Evolutionary conservation across 2,113 vertebrate genomes (phyloP), one percentile per base, ranked within the genome.

Genomic region (Rhinopomastus cyanomelas): DNA sequence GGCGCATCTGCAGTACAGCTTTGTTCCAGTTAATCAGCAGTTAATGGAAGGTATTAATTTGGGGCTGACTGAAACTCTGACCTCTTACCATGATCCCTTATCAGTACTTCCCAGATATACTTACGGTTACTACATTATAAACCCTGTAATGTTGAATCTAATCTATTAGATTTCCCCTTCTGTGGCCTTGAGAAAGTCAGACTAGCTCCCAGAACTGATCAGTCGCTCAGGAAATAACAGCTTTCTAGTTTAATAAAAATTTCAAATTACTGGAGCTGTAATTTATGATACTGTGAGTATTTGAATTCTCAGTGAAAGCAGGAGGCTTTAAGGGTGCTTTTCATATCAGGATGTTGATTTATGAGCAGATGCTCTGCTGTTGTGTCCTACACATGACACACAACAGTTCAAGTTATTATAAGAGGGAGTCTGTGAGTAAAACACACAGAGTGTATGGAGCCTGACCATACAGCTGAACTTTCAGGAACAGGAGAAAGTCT

Each of bases 221-320:
- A 3, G 11, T 51, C 34, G 39, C 39, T 71, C 2, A 1, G 57
- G 56, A 88, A 73, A 85, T n/a, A 85, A 20, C 6, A 56, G 12
- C 42, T 66, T 21, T 84, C 30, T 67, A 39, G 21, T 60, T 39
- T 62, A 53, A 23, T 29, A 42, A 65, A 25, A 85, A 22, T 69
- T 88, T 88, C 68, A 25, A 79, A 26, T 84, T 80, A 67, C 19
- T 2, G 1, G 22, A 77, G 11, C 12, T 79, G 32, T 65, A 85
- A 73, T 91, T 81, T 15, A 23, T 36, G 14, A 48, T 20, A 76
- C 5, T 16, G 11, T 26, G 21, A 44, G 16, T 5, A 46, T 57
- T 81, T 89, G 74, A 81, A 72, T 77, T 72, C 52, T 78, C 75
- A 55, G 29, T 84, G 74, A 87, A 88, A 93, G n/a, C 19, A 21